These are phyloP conservation scores for Cyclina sinensis DNA, from an alignment of 1,140 invertebrate genomes.

Conservation along the genomic window DNA sequence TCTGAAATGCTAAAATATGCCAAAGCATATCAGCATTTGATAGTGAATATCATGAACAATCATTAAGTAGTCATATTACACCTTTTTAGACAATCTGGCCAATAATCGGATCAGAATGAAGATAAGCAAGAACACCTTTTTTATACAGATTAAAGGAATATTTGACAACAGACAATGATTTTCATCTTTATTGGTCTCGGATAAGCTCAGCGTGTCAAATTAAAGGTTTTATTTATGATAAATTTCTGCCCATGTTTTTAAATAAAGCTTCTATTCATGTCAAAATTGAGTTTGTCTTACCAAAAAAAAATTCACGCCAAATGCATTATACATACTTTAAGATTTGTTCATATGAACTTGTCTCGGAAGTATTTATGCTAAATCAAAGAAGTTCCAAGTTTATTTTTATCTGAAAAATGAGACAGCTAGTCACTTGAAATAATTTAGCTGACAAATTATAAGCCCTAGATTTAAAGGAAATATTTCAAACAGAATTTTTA, in stretches of 20 bases:
- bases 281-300: too few species aligned
- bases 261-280: too few species aligned
- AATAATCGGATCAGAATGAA: neutral
- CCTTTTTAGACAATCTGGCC: constrained; percentile 5
- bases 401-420: too few species aligned
- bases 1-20: neutral
- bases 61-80: constrained; percentile 30
- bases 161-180: constrained; percentile 24
- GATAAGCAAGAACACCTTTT: constrained; percentile 48
- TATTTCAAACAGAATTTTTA: too few species aligned
- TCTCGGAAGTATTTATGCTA: too few species aligned
- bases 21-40: neutral
- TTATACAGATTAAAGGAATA: neutral
- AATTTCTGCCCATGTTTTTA: neutral
- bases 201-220: neutral
- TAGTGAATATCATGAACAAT: neutral
- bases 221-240: neutral
- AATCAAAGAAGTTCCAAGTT: too few species aligned
- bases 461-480: too few species aligned
- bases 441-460: too few species aligned
- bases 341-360: too few species aligned
- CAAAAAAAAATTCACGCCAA: too few species aligned
- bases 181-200: constrained; percentile 1
- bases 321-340: too few species aligned
- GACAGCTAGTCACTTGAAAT: too few species aligned